Base-by-base conservation (phyloP, 2,888 invertebrate genomes). In the Limnephilus rhombicus region DNA sequence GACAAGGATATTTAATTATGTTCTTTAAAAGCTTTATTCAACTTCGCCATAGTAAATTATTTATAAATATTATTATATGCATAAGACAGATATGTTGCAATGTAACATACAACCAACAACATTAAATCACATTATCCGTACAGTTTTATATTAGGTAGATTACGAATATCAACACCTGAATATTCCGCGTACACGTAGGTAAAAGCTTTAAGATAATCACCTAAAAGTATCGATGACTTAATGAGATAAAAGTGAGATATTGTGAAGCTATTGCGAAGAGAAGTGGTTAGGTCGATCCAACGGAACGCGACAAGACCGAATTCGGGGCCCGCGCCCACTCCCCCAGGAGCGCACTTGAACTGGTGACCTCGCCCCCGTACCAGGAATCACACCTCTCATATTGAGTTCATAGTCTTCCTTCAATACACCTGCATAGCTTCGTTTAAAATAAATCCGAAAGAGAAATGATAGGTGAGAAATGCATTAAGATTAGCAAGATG, bases 31-130 rank as follows among this genome's bases (percentile, higher is more conserved):
- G 93, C 93, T 92, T 90, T 92, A 92, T 92, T 93, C 89, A 92
- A 93, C 92, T 92, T 92, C 91, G 91, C 91, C 92, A 91, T 92
- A 91, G 81, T 90, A 92, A 92, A 91, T 92, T 90, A 68, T 68
- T 68, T 68, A 68, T 68, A 68, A 68, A 68, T 92, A 91, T 92
- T 92, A 92, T 83, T 89, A 92, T 91, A 91, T 93, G 93, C 93
- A 93, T 92, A 92, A 91, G 92, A 92, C 92, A 93, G 93, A 92
- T 92, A 93, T 92, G 93, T 92, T 92, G 93, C 87, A 93, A 93
- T 92, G 91, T 85, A 90, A 92, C 93, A 92, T 93, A 93, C 53
- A 93, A 92, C 92, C 92, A 92, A 92, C 90, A 93, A 92, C 85
- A 90, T 92, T 80, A 85, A 92, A 92, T 93, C 91, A 93, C 89